A percentile compares a stretch with the other conserved stretches of the same genome.
Evolutionary conservation across 2,113 vertebrate species (phyloP).

Genomic region (Scomber colias): DNA sequence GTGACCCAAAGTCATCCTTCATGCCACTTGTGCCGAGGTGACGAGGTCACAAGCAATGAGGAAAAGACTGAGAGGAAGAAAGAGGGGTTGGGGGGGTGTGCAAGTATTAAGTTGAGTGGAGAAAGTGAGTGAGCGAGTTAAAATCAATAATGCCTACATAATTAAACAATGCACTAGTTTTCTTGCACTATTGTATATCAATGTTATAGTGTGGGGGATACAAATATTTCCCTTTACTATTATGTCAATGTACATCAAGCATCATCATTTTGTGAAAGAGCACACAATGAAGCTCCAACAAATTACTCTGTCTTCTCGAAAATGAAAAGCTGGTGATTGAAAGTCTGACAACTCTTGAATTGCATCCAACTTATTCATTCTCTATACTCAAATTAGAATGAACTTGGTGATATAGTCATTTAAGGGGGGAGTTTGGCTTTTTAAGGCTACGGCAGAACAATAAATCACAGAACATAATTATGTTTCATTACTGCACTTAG

Average conservation of each 20-base stretch:
- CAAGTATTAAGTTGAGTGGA: slow-evolving; percentile 46
- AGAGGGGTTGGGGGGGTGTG: too few species aligned
- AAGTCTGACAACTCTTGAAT: slow-evolving; percentile 48
- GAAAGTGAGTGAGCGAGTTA: slow-evolving; percentile 71
- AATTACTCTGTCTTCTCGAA: slow-evolving; percentile 45
- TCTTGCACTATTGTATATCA: slow-evolving; percentile 14
- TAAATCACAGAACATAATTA: slow-evolving; percentile 48
- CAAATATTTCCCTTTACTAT: slow-evolving; percentile 24
- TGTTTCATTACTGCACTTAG: slow-evolving; percentile 66
- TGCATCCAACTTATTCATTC: slow-evolving; percentile 35
- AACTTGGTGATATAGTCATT: slow-evolving; percentile 47
- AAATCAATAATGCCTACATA: slow-evolving; percentile 37
- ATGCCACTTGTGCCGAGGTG: slow-evolving; percentile 29
- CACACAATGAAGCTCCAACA: slow-evolving; percentile 33
- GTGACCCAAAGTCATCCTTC: slow-evolving; percentile 54
- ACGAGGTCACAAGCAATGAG: slow-evolving; percentile 50
- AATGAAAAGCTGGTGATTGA: slow-evolving; percentile 50
- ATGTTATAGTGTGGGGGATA: slow-evolving; percentile 5
- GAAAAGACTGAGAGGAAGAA: slow-evolving; percentile 8
- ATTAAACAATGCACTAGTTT: slow-evolving; percentile 31
- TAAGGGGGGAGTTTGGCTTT: slow-evolving; percentile 18
- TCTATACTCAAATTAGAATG: slow-evolving; percentile 47
- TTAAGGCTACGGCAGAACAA: slow-evolving; percentile 46
- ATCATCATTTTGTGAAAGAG: slow-evolving; percentile 46
- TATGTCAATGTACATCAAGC: slow-evolving; percentile 29